Percentiles rank a stretch among this genome's conserved stretches.
Evolutionary conservation across 2,113 vertebrate genomes (phyloP).

Genomic region (Bubo scandiacus): DNA sequence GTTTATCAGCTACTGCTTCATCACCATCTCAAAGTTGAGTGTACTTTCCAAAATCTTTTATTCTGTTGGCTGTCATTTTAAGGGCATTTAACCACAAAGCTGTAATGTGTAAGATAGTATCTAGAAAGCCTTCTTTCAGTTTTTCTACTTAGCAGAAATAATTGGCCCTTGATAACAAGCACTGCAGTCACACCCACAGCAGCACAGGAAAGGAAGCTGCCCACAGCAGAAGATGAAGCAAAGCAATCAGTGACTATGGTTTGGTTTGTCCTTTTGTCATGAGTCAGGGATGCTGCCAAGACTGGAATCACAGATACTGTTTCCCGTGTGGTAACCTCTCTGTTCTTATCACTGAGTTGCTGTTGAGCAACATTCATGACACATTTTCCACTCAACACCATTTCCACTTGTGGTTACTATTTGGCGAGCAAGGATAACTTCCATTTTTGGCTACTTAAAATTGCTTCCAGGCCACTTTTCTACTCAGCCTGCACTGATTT

Average conservation of each 20-base stretch:
- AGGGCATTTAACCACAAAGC: not conserved
- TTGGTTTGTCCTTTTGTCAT: not conserved
- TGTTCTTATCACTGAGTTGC: not conserved
- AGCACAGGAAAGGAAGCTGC: not conserved
- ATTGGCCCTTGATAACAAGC: not conserved
- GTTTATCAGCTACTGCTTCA: not conserved
- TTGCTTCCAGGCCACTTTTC: not conserved
- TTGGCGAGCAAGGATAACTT: not conserved
- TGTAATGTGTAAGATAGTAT: not conserved
- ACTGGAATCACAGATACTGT: not conserved
- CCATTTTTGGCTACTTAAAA: not conserved
- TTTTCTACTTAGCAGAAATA: not conserved
- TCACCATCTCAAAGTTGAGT: not conserved
- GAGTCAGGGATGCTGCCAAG: not conserved
- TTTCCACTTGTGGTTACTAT: not conserved
- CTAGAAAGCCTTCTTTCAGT: not conserved
- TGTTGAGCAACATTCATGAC: not conserved
- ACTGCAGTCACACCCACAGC: not conserved
- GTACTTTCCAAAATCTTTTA: not conserved
- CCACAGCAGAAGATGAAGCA: not conserved
- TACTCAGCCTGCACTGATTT: not conserved
- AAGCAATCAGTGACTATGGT: rapidly evolving
- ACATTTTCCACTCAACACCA: not conserved
- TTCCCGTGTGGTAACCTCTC: not conserved
- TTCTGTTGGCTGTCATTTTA: not conserved